Conservation (phyloP, 2,797 vertebrate genomes). For the Poecilia picta region DNA sequence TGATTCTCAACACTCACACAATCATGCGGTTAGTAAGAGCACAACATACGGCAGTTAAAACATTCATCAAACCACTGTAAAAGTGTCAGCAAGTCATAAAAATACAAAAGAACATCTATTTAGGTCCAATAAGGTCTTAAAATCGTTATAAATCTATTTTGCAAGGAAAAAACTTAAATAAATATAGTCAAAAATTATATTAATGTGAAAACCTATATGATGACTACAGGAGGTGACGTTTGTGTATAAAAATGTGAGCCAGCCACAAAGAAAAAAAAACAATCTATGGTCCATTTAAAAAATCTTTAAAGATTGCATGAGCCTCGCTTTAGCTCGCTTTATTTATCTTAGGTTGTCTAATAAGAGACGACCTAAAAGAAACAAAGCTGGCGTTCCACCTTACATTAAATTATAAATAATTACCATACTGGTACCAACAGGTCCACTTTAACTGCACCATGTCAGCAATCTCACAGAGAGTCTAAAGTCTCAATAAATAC, state of each 20-base stretch:
- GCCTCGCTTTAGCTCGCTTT: conserved; percentile 31
- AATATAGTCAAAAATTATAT: conserved; percentile 70
- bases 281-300: conserved; percentile 36
- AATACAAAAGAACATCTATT: conserved; percentile 12
- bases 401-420: conserved; percentile 70
- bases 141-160: conserved; percentile 36
- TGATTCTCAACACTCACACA: conserved; percentile 63
- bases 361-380: conserved; percentile 65
- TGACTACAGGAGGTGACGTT: conserved; percentile 45
- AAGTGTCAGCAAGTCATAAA: conserved; percentile 55
- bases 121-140: conserved; percentile 33
- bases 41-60: conserved; percentile 59
- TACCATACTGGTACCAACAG: conserved; percentile 26
- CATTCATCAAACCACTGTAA: conserved; percentile 58
- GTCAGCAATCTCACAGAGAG: conserved; percentile 71
- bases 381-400: conserved; percentile 70
- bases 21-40: conserved; percentile 72
- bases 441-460: conserved; percentile 45
- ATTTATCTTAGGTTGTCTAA: background rate
- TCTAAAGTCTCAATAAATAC: conserved; percentile 77
- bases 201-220: conserved; percentile 44
- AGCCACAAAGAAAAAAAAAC: conserved; percentile 64
- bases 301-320: conserved; percentile 38
- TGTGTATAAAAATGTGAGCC: conserved; percentile 75
- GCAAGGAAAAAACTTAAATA: conserved; percentile 40